A percentile compares a stretch with the other conserved stretches of the same genome.
These are phyloP conservation scores for Seira ritae DNA, from an alignment of 2,888 invertebrate species.

Conservation along the genomic window DNA sequence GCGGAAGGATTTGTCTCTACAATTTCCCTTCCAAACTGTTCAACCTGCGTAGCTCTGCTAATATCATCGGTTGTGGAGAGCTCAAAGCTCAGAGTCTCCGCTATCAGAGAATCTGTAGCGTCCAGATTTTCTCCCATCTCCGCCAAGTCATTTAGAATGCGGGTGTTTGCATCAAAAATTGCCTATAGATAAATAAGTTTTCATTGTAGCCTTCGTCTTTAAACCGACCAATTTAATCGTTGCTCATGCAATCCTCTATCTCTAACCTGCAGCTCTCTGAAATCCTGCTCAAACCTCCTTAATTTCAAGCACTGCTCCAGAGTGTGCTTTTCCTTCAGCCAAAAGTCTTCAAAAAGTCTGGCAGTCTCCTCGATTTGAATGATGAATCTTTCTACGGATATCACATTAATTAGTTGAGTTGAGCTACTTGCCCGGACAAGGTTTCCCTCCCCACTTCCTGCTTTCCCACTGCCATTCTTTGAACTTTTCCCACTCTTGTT, in stretches of 20 bases:
- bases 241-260: no score
- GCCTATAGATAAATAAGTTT: conserved; percentile 76
- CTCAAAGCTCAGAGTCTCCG: conserved; percentile 87
- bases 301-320: conserved; percentile 93
- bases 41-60: conserved; percentile 88
- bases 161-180: conserved; percentile 87
- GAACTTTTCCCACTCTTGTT: conserved; percentile 42
- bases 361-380: conserved; percentile 96
- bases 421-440: conserved; percentile 55
- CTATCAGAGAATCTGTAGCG: conserved; percentile 86
- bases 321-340: conserved; percentile 93
- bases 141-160: conserved; percentile 88
- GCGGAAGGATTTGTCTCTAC: conserved; percentile 90
- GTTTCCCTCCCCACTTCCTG: conserved; percentile 34
- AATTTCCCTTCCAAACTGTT: conserved; percentile 85
- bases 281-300: conserved; percentile 95
- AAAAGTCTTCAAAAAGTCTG: conserved; percentile 94
- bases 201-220: no score
- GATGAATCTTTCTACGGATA: conserved; percentile 81
- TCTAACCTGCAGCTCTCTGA: conserved; percentile 89
- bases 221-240: no score
- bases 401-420: conserved; percentile 72
- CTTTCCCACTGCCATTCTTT: conserved; percentile 45
- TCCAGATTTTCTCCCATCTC: conserved; percentile 92
- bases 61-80: conserved; percentile 83